Base-by-base conservation (phyloP, 2,113 vertebrate species). In the Pycnonotus jocosus region DNA sequence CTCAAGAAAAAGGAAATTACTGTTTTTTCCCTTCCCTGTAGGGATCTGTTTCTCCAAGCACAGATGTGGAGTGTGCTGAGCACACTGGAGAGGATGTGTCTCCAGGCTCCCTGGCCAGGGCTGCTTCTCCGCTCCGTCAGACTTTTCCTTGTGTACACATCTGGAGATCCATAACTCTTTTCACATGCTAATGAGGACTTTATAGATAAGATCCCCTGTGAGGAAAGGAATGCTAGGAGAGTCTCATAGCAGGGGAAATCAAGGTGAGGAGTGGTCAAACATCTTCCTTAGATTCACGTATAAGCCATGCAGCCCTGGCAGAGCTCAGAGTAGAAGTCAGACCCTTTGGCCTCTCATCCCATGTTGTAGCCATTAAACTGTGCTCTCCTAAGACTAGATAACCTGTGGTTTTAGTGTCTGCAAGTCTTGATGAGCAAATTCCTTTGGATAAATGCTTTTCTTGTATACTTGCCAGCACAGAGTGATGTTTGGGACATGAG, bases 371-470 rank as follows among this genome's bases (percentile, higher is more conserved):
- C 51, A 35, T 92, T 79, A 66, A 86, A 50, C 56, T 74, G 0
- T 28, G 42, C 54, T 92, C 78, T 71, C 53, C 19, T 70, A 74
- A 76, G 80, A 80, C 93, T 84, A 95, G 92, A 69, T 92, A 92
- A 81, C 7, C 20, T 65, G 30, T 86, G 72, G 11, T 91, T 95
- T 96, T 84, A 38, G 33, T 68, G 50, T 83, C 73, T 82, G 84
- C 72, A 57, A 87, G 78, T 33, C 54, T 47, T 61, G 90, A 70
- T 94, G 91, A 94, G 71, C 69, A 88, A 95, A 92, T 95, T 95
- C 86, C 61, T 93, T 92, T 90, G 62, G 73, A 80, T 76, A 92
- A 95, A 94, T 95, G 84, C 37, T 86, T 83, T 70, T 77, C 77
- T 88, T 95, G 57, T 88, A 54, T 45, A 8, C 58, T 91, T 95